Base-by-base conservation (phyloP, 2,797 vertebrate species). In the Ctenopoma multispine region DNA sequence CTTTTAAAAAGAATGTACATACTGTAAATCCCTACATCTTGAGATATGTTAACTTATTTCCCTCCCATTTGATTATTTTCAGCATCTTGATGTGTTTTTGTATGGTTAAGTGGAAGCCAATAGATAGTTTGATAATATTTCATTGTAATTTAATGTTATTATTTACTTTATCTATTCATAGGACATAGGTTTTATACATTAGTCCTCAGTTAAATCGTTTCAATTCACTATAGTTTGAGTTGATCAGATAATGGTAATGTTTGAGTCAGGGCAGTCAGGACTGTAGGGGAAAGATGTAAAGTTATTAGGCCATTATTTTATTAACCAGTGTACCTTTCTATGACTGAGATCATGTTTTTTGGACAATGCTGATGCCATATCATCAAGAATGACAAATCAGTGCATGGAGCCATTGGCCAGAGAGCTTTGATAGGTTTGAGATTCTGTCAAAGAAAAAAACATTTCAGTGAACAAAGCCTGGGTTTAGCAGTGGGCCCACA, bases 1-100 rank as follows among this genome's bases (percentile, higher is more conserved):
- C 89, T 87, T 84, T 88, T 79, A 84, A 86, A 84, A 86, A 77
- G 75, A 90, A 92, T 94, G 93, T 94, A 94, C 73, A 94, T 94
- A 94, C 79, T 94, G 92, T 94, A 94, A 90, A 94, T 92, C 81
- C 86, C 38, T 87, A 67, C 65, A 80, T 91, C 78, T 89, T 83
- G 72, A 86, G 74, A 85, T 91, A 87, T 89, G 83, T 90, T 92
- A 91, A 93, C 76, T 93, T 93, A 92, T 92, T 93, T 91, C 55
- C 40, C 89, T 90, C 83, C 84, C 61, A 72, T 92, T 91, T 85
- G 72, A 79, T 86, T 75, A 64, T 81, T 92, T 84, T 92, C 84
- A 84, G 90, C 85, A 90, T 85, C 65, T 90, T 78, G 82, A 72
- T 81, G 86, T 92, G 82, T 80, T 82, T 82, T 87, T 87, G 84